Evolutionary conservation across 1,140 invertebrate genomes (phyloP), one percentile per base, ranked within the genome.

Genomic region (Theocolax elegans): DNA sequence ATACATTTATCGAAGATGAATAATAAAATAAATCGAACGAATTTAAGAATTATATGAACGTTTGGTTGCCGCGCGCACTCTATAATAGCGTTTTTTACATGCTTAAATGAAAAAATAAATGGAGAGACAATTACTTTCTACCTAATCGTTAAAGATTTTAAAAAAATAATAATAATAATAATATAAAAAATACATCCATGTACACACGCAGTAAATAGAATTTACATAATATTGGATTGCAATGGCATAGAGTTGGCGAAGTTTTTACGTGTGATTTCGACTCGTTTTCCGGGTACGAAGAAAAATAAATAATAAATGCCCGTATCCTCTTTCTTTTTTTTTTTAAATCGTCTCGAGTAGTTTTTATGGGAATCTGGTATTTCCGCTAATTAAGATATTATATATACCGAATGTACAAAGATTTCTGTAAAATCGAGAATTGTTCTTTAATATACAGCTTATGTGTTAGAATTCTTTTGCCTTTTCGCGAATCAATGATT

Each of bases 351-450:
- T n/a, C n/a, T n/a, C n/a, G n/a, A n/a, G n/a, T n/a, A n/a, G n/a
- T n/a, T n/a, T n/a, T n/a, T n/a, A 42, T 3, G 19, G 63, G 70
- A 54, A 72, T 66, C 70, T 72, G 70, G 63, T 67, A 72, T 72
- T n/a, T 66, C 69, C 62, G 25, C 17, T 51, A 17, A 51, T 62
- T 42, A 42, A 46, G 1, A 31, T 40, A 63, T 54, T 15, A 69
- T 44, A 63, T 42, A 48, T 13, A 58, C 60, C 40, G 31, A 56
- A 64, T 64, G 62, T 58, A 70, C 60, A 58, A 69, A 69, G 56
- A 35, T 42, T 68, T 53, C 3, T 29, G 23, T 60, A 60, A 68
- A 53, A 31, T 68, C 23, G 17, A n/a, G n/a, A n/a, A n/a, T n/a
- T n/a, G n/a, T n/a, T n/a, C n/a, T n/a, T n/a, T n/a, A n/a, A n/a